These are phyloP conservation scores for Theocolax elegans DNA, from an alignment of 1,140 invertebrate genomes.

Conservation along the genomic window DNA sequence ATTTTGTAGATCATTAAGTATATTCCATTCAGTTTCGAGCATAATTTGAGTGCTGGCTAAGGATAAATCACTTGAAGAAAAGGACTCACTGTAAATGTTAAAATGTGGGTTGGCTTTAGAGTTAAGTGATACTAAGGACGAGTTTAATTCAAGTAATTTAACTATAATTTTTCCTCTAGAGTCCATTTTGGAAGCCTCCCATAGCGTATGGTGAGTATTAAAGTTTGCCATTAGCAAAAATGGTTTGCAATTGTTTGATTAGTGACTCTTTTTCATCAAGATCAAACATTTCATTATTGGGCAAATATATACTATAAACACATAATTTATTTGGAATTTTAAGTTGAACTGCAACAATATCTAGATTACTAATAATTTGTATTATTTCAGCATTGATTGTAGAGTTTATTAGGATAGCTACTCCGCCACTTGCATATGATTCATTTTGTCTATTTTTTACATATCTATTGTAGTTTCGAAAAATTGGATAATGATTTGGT, in stretches of 20 bases:
- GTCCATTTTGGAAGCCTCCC: not conserved
- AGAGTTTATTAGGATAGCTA: not conserved
- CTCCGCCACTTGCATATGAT: not conserved
- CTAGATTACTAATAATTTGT: not conserved
- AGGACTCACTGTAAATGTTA: too few species aligned
- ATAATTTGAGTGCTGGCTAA: too few species aligned
- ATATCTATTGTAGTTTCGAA: too few species aligned
- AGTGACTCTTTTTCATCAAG: not conserved
- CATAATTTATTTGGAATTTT: not conserved
- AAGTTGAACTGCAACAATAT: not conserved
- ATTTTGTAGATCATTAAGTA: not conserved
- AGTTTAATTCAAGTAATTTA: constrained; percentile 7
- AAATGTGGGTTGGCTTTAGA: too few species aligned
- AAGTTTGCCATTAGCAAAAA: not conserved
- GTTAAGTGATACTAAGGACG: too few species aligned
- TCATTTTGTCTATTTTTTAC: not conserved
- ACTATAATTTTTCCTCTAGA: constrained; percentile 34
- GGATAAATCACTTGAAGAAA: too few species aligned
- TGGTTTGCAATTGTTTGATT: not conserved
- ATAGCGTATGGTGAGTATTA: not conserved
- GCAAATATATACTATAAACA: not conserved
- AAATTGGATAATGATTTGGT: too few species aligned
- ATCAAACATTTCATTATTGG: not conserved
- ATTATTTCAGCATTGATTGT: not conserved
- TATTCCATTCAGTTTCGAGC: not conserved